Percentiles rank a stretch among this genome's conserved stretches.
phyloP scores from a whole-genome alignment of 2,888 invertebrate genomes.

The Scrobipalpa atriplicella region DNA sequence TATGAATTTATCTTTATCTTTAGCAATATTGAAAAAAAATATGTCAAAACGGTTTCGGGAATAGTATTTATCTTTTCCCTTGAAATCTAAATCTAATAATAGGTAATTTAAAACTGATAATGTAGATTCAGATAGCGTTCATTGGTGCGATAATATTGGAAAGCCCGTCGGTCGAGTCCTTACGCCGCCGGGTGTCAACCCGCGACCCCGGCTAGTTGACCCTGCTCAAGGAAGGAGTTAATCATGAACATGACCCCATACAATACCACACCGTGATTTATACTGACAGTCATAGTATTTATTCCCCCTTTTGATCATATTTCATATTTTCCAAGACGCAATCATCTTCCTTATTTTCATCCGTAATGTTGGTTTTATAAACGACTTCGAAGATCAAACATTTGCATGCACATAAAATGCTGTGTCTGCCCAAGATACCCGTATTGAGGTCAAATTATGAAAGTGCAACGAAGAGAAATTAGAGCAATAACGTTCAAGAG shows the following conservation, averaged over 20 bases:
- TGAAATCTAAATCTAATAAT: background rate
- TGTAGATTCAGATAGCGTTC: background rate
- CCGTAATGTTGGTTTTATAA: slow-evolving; percentile 18
- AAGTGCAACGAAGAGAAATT: slow-evolving; percentile 28
- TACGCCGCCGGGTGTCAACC: slow-evolving; percentile 52
- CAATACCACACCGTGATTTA: slow-evolving; percentile 52
- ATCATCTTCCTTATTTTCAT: slow-evolving; percentile 26
- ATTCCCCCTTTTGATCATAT: slow-evolving; percentile 33
- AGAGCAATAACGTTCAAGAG: slow-evolving; percentile 26
- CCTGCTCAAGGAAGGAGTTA: slow-evolving; percentile 76
- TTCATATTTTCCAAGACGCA: slow-evolving; percentile 27
- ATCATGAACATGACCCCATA: slow-evolving; percentile 59
- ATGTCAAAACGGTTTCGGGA: no score
- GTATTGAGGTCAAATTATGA: slow-evolving; percentile 27
- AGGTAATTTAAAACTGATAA: slow-evolving; percentile 2
- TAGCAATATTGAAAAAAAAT: no score
- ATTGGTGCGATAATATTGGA: slow-evolving; percentile 30
- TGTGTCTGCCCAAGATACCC: slow-evolving; percentile 23
- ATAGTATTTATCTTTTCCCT: no score
- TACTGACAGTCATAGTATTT: slow-evolving; percentile 45
- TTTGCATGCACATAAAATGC: slow-evolving; percentile 9
- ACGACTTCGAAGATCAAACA: background rate
- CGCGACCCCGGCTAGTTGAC: slow-evolving; percentile 72
- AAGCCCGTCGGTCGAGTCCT: slow-evolving; percentile 47
- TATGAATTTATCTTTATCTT: no score